Percentiles rank a stretch among this genome's conserved stretches.
Evolutionary conservation across 2,888 invertebrate genomes (phyloP).

Genomic region (Arge pagana): DNA sequence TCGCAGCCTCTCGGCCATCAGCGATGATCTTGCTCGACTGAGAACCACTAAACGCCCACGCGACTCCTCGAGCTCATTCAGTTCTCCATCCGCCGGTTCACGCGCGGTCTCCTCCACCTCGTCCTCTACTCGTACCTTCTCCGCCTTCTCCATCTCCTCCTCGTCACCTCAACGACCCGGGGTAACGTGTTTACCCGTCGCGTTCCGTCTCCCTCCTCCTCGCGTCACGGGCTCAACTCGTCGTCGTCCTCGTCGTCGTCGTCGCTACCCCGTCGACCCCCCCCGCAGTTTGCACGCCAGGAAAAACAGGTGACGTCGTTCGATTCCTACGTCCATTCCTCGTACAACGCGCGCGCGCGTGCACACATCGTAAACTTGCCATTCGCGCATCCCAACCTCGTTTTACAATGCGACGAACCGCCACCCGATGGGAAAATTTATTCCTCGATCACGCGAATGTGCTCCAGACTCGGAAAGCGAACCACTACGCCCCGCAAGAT

Average conservation of each 20-base stretch:
- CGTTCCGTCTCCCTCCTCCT: not conserved
- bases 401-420: no score
- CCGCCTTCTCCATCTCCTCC: conserved; percentile 22
- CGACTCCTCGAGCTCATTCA: conserved; percentile 52
- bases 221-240: not conserved
- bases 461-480: no score
- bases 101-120: conserved; percentile 35
- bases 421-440: no score
- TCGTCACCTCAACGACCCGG: conserved; percentile 17
- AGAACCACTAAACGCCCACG: conserved; percentile 50
- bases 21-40: conserved; percentile 27
- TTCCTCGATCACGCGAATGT: no score
- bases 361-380: no score
- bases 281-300: conserved; percentile 22
- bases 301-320: conserved; percentile 43
- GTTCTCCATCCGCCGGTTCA: conserved; percentile 34
- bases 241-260: not conserved
- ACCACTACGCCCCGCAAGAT: no score
- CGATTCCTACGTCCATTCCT: conserved; percentile 30
- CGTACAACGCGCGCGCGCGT: not conserved
- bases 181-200: conserved; percentile 20
- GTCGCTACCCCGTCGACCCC: not conserved
- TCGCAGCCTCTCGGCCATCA: no score
- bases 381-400: no score
- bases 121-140: conserved; percentile 50